These are phyloP conservation scores for Otocyon megalotis DNA, from an alignment of 2,113 vertebrate genomes.

Conservation along the genomic window DNA sequence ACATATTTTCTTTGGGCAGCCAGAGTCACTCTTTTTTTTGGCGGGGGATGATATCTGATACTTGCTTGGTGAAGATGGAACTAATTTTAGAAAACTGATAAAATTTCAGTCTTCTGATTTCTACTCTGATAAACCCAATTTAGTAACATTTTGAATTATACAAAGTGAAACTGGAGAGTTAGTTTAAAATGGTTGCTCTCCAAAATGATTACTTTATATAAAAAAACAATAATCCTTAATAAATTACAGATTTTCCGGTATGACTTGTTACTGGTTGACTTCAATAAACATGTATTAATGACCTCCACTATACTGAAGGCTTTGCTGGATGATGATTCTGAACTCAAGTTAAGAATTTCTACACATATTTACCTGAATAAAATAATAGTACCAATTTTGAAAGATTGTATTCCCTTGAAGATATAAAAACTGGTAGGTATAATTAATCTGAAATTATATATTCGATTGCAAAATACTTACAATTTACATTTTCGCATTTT, in stretches of 20 bases:
- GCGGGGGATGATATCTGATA: neutral
- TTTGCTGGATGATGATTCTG: neutral
- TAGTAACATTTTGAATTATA: conserved; percentile 11
- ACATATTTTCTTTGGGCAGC: neutral
- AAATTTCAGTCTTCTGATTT: neutral
- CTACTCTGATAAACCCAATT: neutral
- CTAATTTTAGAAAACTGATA: neutral
- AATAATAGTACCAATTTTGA: neutral
- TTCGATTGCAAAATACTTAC: neutral
- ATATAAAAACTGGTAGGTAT: neutral
- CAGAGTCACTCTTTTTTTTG: neutral
- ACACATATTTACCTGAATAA: neutral
- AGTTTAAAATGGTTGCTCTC: neutral
- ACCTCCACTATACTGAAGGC: neutral
- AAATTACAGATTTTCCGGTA: neutral
- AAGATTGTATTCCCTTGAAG: neutral
- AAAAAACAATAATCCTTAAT: neutral
- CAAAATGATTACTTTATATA: neutral
- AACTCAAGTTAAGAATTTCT: neutral
- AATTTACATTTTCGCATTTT: neutral
- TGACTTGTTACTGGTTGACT: neutral
- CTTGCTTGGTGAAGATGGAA: conserved; percentile 1
- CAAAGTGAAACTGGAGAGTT: neutral
- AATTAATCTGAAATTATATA: neutral
- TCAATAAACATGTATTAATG: neutral